Conservation (phyloP, 1,140 invertebrate genomes). For the Drosophila dunni region DNA sequence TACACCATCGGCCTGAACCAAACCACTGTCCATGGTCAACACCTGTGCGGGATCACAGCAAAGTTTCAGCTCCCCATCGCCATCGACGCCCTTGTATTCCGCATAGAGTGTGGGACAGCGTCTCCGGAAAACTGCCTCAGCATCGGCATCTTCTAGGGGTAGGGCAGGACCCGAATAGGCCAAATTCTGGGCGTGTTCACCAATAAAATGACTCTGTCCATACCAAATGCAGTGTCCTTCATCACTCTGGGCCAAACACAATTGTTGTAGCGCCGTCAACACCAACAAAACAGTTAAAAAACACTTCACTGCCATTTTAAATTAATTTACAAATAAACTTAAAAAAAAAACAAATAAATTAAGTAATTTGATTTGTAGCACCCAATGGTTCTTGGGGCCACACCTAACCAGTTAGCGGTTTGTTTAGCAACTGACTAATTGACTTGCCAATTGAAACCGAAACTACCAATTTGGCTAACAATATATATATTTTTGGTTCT, state of each 20-base stretch:
- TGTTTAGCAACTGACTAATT: conserved; percentile 36
- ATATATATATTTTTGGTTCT: too few relatives aligned
- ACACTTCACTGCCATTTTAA: conserved; percentile 37
- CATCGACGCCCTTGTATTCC: conserved; percentile 68
- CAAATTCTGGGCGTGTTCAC: conserved; percentile 59
- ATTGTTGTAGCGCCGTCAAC: not conserved
- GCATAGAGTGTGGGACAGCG: conserved; percentile 85
- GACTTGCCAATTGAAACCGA: not conserved
- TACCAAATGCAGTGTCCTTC: conserved; percentile 86
- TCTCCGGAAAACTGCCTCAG: conserved; percentile 72
- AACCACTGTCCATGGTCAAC: conserved; percentile 81
- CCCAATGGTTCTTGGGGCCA: not conserved
- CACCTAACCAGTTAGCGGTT: conserved; percentile 19
- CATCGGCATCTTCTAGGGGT: conserved; percentile 77
- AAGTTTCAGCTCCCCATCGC: conserved; percentile 52
- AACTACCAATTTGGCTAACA: not conserved
- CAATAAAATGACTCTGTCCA: conserved; percentile 85
- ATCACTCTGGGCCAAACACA: not conserved
- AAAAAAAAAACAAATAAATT: conserved; percentile 10
- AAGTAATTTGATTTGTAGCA: not conserved
- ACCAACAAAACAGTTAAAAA: conserved; percentile 2
- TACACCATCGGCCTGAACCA: conserved; percentile 86
- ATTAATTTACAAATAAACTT: not conserved
- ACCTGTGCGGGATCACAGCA: conserved; percentile 87
- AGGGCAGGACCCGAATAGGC: conserved; percentile 73